A percentile compares a stretch with the other conserved stretches of the same genome.
Conservation (phyloP, 2,113 vertebrate species). For the Paratilapia polleni region DNA sequence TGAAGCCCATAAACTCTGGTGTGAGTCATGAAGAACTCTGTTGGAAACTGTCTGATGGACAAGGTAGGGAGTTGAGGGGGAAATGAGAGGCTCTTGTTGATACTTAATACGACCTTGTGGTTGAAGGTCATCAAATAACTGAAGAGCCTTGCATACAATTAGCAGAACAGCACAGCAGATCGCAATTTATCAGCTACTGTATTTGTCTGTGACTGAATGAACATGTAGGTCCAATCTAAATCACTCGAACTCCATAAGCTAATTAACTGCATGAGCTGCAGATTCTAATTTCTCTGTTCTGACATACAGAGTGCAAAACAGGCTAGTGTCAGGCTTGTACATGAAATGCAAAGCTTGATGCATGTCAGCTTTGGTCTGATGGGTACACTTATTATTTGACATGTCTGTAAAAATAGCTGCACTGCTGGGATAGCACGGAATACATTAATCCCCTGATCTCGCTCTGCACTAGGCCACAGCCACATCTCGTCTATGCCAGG, state of each 20-base stretch:
- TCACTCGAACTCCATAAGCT: slow-evolving; percentile 27
- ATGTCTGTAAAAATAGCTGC: slow-evolving; percentile 66
- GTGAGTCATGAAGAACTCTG: neutral
- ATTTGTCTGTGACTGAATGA: neutral
- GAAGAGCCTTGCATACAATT: neutral
- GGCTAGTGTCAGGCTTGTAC: slow-evolving; percentile 15
- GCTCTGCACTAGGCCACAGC: slow-evolving; percentile 52
- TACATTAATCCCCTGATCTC: slow-evolving; percentile 76
- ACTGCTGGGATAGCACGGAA: slow-evolving; percentile 33
- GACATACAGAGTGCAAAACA: neutral
- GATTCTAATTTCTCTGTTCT: neutral
- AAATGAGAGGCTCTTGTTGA: slow-evolving; percentile 21
- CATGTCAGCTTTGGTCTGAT: slow-evolving; percentile 53
- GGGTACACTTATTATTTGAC: slow-evolving; percentile 62
- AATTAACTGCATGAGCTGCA: neutral
- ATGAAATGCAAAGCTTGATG: slow-evolving; percentile 40
- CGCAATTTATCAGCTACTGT: neutral
- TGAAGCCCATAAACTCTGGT: neutral
- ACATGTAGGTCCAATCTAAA: neutral
- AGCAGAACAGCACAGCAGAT: neutral
- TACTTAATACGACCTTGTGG: neutral
- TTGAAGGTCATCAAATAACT: slow-evolving; percentile 19
- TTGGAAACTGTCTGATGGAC: neutral
- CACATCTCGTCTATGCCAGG: slow-evolving; percentile 58
- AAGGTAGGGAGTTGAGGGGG: slow-evolving; percentile 19